Evolutionary conservation across 2,888 invertebrate genomes (phyloP).

Genomic region (Acanthococcus lagerstroemiae): DNA sequence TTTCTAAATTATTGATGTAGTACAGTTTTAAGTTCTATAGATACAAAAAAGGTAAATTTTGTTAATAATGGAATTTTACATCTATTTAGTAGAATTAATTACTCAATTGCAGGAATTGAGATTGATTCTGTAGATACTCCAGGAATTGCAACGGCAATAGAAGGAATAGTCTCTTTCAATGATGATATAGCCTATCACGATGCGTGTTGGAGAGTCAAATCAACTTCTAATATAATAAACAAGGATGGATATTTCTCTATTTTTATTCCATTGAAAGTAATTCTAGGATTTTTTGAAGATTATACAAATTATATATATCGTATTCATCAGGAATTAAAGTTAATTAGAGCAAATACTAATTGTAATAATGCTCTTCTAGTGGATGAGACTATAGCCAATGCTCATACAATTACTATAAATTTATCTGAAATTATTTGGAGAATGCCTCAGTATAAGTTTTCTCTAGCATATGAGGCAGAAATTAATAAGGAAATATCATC

Average conservation of each 20-base stretch:
- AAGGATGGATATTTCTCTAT: background rate
- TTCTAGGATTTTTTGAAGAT: background rate
- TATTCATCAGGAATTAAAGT: background rate
- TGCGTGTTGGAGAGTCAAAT: no score
- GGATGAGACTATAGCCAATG: background rate
- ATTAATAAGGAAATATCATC: conserved; percentile 1
- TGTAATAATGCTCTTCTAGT: background rate
- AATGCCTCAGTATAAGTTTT: conserved; percentile 8
- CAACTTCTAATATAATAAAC: background rate
- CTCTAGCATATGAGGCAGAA: background rate
- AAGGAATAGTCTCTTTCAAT: no score
- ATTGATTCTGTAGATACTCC: no score
- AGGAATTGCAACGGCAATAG: no score
- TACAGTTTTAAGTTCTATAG: no score
- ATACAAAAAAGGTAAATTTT: no score
- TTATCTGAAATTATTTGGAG: background rate
- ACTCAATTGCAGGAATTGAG: no score
- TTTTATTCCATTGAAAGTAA: background rate
- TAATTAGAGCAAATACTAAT: background rate
- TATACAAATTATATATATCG: background rate
- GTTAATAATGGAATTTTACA: no score
- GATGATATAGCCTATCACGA: no score
- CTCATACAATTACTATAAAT: conserved; percentile 15
- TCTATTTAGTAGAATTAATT: no score
- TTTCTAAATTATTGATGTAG: conserved; percentile 10